Evolutionary conservation across 2,888 invertebrate genomes (phyloP).

Genomic region (Steinernema carpocapsae): DNA sequence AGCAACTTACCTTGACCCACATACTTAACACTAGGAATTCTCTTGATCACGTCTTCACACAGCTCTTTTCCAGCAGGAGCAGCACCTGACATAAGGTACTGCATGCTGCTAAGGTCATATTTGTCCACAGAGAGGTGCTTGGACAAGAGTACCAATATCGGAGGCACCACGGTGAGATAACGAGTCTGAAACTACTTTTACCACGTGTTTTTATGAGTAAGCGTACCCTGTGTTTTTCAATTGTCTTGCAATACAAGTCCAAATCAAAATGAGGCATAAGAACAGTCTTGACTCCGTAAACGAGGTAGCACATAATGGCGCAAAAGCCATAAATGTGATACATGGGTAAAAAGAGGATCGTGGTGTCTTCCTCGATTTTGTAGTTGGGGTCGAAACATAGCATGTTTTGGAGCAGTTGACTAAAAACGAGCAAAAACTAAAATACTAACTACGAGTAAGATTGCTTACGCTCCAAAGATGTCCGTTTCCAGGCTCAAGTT

Average conservation of each 20-base stretch:
- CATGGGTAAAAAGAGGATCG: background rate
- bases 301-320: slow-evolving; percentile 39
- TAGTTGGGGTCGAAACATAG: slow-evolving; percentile 16
- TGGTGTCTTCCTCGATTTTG: background rate
- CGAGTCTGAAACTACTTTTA: background rate
- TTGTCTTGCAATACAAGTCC: slow-evolving; percentile 42
- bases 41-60: slow-evolving; percentile 2
- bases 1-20: slow-evolving; percentile 1
- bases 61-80: slow-evolving; percentile 18
- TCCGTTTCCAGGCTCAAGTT: background rate
- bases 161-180: background rate
- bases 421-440: background rate
- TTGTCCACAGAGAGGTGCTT: background rate
- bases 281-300: slow-evolving; percentile 47
- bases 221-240: slow-evolving; percentile 46
- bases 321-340: slow-evolving; percentile 46
- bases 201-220: background rate
- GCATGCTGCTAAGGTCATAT: slow-evolving; percentile 14
- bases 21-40: background rate
- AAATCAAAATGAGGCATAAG: slow-evolving; percentile 45
- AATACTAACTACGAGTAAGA: no score
- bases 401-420: background rate
- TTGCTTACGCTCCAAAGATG: background rate
- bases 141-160: background rate
- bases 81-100: background rate